Evolutionary conservation across 2,888 invertebrate species (phyloP), one percentile per base, ranked within the genome.

Genomic region (Acholoe squamosa): DNA sequence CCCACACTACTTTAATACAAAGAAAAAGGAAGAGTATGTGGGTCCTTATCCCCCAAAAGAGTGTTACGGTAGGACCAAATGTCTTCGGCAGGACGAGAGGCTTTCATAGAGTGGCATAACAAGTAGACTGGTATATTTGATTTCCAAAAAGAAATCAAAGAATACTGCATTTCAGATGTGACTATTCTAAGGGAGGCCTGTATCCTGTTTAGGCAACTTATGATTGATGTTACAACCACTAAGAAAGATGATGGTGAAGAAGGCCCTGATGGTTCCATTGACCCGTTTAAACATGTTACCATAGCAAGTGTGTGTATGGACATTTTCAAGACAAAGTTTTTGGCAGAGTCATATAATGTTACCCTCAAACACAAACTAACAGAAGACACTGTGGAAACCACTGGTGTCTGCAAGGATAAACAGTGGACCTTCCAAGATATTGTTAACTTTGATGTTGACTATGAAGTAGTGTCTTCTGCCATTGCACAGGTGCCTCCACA

Each of bases 141-240:
- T 80, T 80, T 80, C 33, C 25, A 43, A 31, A 80, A 80, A n/a
- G 80, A 76, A 76, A 76, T 76, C 10, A 25, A 12, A 43, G 80
- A 80, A 80, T 80, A 80, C 43, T 80, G 80, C n/a, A 31, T 34
- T 34, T 80, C 80, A 28, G 80, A 80, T 43, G 80, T 80, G 10
- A 7, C 25, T 16, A 80, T 80, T n/a, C 33, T 80, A 10, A 14
- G 80, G 12, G 80, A 80, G n/a, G 80, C 80, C 25, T 80, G 80
- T 31, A 80, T 80, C 7, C 10, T 14, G n/a, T 80, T 80, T 80
- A 80, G 80, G 33, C 16, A 14, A 14, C 10, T 80, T 31, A 67
- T 67, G 67, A 12, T 67, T 16, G n/a, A 12, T 19, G 80, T 80
- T 16, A 34, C 43, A 80, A 80, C 10, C 10, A 16, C 80, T n/a